Evolutionary conservation across 2,113 vertebrate species (phyloP).

Genomic region (Aphyosemion australe): DNA sequence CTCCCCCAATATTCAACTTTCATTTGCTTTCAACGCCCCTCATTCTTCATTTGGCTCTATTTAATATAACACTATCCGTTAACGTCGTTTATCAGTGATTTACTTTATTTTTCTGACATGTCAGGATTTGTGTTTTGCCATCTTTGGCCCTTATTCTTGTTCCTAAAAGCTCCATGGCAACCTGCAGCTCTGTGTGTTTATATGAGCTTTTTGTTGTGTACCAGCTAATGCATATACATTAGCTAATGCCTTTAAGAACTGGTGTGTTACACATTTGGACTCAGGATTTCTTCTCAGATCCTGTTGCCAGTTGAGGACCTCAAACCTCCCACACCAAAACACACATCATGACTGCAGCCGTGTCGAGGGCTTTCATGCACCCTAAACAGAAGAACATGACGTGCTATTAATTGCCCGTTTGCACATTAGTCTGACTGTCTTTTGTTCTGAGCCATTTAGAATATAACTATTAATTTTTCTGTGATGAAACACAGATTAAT

Average conservation of each 20-base stretch:
- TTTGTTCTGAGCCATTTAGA: constrained; percentile 33
- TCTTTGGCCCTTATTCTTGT: neutral
- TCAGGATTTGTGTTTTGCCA: constrained; percentile 20
- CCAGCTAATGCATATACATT: constrained; percentile 15
- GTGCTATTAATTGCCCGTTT: constrained; percentile 47
- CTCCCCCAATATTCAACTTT: constrained; percentile 44
- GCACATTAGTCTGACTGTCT: constrained; percentile 31
- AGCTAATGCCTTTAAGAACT: constrained; percentile 16
- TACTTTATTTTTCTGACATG: neutral
- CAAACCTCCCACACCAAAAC: constrained; percentile 42
- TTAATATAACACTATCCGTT: constrained; percentile 22
- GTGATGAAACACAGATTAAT: constrained; percentile 37
- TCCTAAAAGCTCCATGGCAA: constrained; percentile 1
- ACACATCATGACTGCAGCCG: constrained; percentile 55
- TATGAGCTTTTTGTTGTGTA: constrained; percentile 31
- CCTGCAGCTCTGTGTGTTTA: constrained; percentile 2
- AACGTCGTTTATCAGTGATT: constrained; percentile 11
- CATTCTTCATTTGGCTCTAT: constrained; percentile 41
- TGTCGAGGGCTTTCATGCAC: constrained; percentile 23
- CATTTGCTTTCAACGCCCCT: constrained; percentile 41
- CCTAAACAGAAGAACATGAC: constrained; percentile 44
- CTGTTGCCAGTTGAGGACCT: constrained; percentile 27
- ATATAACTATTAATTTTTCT: constrained; percentile 24
- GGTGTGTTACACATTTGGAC: constrained; percentile 13
- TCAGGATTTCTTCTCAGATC: constrained; percentile 24